Evolutionary conservation across 2,888 invertebrate species (phyloP).

Genomic region (Drosophila lutescens): DNA sequence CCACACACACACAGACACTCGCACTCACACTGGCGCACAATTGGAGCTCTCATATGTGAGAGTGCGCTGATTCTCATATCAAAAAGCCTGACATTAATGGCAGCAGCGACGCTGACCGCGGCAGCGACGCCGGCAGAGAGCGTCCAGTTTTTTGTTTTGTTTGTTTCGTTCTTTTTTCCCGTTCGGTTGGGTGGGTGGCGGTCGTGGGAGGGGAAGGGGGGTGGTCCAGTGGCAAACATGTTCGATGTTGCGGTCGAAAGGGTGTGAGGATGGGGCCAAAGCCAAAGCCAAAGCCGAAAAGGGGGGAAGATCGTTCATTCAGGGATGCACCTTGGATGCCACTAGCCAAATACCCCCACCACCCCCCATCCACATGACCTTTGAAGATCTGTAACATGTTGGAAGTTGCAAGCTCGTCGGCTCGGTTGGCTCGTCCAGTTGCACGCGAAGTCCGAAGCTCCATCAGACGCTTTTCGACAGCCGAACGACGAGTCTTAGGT

Average conservation of each 20-base stretch:
- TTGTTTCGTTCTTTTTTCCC: constrained; percentile 5
- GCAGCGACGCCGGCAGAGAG: constrained; percentile 44
- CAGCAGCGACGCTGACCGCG: constrained; percentile 58
- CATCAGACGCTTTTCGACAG: constrained; percentile 23
- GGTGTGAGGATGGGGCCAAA: constrained; percentile 4
- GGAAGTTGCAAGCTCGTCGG: constrained; percentile 17
- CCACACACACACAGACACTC: constrained; percentile 10
- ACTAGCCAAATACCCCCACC: neutral
- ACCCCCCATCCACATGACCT: constrained; percentile 19
- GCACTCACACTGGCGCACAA: constrained; percentile 9
- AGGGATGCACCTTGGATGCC: constrained; percentile 23
- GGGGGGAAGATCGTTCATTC: constrained; percentile 30
- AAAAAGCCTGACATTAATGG: constrained; percentile 71
- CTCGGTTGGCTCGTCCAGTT: constrained; percentile 12
- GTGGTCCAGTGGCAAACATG: constrained; percentile 28
- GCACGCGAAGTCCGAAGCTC: neutral
- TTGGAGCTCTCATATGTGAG: constrained; percentile 44
- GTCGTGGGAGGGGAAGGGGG: neutral
- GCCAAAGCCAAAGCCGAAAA: no score
- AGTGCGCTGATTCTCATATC: constrained; percentile 68
- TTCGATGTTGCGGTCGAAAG: constrained; percentile 36
- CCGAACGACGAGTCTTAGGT: constrained; percentile 3
- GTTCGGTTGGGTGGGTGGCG: neutral
- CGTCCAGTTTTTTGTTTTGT: constrained; percentile 35
- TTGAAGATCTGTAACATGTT: constrained; percentile 35